A percentile compares a stretch with the other conserved stretches of the same genome.
Conservation (phyloP, 1,140 invertebrate genomes). For the Drosophila murphyi region DNA sequence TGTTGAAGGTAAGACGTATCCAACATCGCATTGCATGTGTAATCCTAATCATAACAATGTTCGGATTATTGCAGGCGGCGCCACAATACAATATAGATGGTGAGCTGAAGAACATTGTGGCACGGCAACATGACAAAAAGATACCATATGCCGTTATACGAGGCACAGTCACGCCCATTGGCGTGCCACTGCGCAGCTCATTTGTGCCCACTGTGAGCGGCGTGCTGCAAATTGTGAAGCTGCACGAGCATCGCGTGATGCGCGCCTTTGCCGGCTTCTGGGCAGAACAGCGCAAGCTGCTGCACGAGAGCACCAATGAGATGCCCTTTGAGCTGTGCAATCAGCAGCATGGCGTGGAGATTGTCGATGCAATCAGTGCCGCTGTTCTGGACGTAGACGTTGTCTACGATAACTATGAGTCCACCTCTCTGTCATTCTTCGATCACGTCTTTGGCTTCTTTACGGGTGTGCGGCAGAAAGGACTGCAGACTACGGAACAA, state of each 20-base stretch:
- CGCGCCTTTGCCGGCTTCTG: conserved; percentile 91
- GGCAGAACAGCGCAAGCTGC: conserved; percentile 90
- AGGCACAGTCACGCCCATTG: conserved; percentile 89
- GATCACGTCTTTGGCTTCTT: conserved; percentile 93
- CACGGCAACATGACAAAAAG: conserved; percentile 87
- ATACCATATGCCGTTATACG: conserved; percentile 90
- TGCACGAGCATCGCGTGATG: conserved; percentile 90
- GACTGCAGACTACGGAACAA: conserved; percentile 92
- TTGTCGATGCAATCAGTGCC: conserved; percentile 89
- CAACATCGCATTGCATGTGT: not conserved
- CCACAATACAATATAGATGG: conserved; percentile 88
- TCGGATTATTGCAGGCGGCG: conserved; percentile 85
- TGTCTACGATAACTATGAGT: conserved; percentile 91
- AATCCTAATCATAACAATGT: conserved; percentile 24
- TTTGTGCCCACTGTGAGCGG: conserved; percentile 89
- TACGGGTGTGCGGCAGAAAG: conserved; percentile 89
- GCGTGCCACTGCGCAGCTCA: conserved; percentile 89
- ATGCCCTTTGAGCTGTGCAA: conserved; percentile 90
- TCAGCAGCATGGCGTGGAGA: conserved; percentile 88
- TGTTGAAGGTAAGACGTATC: conserved; percentile 86
- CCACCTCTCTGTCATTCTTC: conserved; percentile 88
- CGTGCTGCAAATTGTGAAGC: conserved; percentile 87
- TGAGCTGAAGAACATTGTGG: conserved; percentile 86
- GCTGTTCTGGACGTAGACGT: conserved; percentile 91
- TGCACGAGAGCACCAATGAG: conserved; percentile 90